phyloP scores from a whole-genome alignment of 2,113 vertebrate genomes.

The Rana temporaria region DNA sequence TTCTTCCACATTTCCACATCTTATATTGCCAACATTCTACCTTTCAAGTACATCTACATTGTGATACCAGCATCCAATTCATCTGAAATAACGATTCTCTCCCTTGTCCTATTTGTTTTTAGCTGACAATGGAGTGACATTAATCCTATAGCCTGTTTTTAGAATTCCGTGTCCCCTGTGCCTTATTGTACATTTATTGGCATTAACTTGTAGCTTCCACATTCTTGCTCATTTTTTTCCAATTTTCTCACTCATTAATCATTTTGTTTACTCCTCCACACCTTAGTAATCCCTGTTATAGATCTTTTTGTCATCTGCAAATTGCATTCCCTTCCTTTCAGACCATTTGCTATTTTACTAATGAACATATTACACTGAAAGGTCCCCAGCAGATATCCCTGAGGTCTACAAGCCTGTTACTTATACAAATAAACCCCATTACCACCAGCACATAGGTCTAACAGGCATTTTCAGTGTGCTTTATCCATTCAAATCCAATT shows the following conservation, averaged over 20 bases:
- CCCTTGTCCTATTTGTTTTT: background rate
- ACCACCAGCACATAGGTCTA: background rate
- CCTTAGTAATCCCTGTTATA: conserved; percentile 5
- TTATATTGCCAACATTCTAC: background rate
- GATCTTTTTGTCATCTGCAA: conserved; percentile 19
- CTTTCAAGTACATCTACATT: background rate
- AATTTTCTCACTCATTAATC: background rate
- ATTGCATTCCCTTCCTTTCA: background rate
- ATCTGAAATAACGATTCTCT: conserved; percentile 33
- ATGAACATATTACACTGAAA: conserved; percentile 7
- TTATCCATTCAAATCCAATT: background rate
- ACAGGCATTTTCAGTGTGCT: background rate
- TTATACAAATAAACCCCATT: background rate
- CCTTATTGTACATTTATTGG: conserved; percentile 19
- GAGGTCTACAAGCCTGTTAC: background rate
- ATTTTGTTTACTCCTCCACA: conserved; percentile 10
- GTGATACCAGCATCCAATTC: background rate
- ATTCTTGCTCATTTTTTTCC: conserved; percentile 1
- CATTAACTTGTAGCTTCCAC: conserved; percentile 21
- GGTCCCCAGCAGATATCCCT: background rate
- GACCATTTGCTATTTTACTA: conserved; percentile 25
- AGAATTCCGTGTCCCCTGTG: conserved; percentile 12
- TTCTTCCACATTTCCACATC: background rate
- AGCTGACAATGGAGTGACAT: background rate
- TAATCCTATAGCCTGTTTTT: conserved; percentile 15